phyloP scores from a whole-genome alignment of 2,113 vertebrate genomes.

The Cromileptes altivelis region DNA sequence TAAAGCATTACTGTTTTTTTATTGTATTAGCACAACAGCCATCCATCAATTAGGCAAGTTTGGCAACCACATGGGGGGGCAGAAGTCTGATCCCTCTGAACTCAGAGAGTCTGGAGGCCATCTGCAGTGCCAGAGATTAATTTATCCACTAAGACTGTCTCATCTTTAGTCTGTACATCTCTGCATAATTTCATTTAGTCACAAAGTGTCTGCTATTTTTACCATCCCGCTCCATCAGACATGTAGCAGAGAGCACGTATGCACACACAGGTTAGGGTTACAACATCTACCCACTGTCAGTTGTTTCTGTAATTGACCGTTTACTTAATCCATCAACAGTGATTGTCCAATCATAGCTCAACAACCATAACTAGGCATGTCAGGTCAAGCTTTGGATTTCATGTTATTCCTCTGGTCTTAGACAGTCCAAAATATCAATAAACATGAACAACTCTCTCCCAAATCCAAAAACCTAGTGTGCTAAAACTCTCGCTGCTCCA shows the following conservation, averaged over 20 bases:
- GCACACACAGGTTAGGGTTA: neutral
- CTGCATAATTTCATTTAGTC: constrained; percentile 55
- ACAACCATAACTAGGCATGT: neutral
- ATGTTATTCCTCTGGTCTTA: too few relatives aligned
- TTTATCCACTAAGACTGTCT: constrained; percentile 31
- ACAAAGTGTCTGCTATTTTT: constrained; percentile 47
- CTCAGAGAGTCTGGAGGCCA: constrained; percentile 45
- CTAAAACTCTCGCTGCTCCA: too few relatives aligned
- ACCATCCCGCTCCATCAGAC: constrained; percentile 26
- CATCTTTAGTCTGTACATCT: constrained; percentile 40
- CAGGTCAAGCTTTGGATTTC: neutral
- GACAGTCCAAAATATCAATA: too few relatives aligned
- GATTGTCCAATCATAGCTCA: neutral
- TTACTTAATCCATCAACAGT: neutral
- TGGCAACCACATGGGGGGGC: neutral
- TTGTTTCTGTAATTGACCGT: neutral
- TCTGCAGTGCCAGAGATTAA: constrained; percentile 48
- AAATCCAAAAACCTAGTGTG: too few relatives aligned
- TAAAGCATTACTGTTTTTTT: constrained; percentile 39
- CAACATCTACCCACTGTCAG: neutral
- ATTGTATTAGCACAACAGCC: constrained; percentile 36
- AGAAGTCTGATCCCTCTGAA: constrained; percentile 48
- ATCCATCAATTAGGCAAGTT: constrained; percentile 59
- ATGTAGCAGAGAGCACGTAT: neutral
- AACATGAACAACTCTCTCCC: too few relatives aligned